phyloP scores from a whole-genome alignment of 2,888 invertebrate species.

The Oasisia sp. region DNA sequence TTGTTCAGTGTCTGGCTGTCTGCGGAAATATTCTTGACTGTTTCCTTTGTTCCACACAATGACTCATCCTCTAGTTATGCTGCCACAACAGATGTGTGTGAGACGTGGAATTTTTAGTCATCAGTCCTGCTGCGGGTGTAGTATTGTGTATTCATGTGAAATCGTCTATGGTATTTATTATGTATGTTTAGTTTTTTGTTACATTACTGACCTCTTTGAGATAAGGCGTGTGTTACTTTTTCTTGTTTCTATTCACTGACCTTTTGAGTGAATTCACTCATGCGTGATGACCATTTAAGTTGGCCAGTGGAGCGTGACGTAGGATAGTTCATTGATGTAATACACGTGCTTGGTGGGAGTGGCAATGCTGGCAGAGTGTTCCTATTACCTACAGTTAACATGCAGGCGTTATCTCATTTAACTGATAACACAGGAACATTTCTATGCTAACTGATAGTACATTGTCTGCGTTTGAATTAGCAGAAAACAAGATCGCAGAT shows the following conservation, averaged over 20 bases:
- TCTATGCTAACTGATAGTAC: background rate
- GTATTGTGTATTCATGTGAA: background rate
- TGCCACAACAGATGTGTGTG: background rate
- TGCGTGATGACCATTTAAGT: background rate
- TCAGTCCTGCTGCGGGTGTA: background rate
- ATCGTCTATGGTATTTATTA: background rate
- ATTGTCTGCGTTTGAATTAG: background rate
- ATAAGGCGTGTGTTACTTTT: background rate
- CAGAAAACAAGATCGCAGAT: background rate
- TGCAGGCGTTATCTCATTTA: background rate
- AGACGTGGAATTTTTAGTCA: background rate
- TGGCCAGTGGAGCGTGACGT: background rate
- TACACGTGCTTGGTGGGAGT: background rate
- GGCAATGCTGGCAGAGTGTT: background rate
- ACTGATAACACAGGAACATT: background rate
- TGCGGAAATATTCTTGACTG: background rate
- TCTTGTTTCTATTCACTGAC: conserved; percentile 6
- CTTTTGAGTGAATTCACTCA: background rate
- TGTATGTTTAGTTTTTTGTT: background rate
- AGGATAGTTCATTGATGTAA: background rate
- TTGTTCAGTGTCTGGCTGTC: background rate
- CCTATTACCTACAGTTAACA: background rate
- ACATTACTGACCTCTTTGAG: background rate
- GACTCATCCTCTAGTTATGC: background rate
- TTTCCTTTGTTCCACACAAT: background rate